Percentiles rank a stretch among this genome's conserved stretches.
phyloP scores from a whole-genome alignment of 2,888 invertebrate species.

The Eilema caniola region DNA sequence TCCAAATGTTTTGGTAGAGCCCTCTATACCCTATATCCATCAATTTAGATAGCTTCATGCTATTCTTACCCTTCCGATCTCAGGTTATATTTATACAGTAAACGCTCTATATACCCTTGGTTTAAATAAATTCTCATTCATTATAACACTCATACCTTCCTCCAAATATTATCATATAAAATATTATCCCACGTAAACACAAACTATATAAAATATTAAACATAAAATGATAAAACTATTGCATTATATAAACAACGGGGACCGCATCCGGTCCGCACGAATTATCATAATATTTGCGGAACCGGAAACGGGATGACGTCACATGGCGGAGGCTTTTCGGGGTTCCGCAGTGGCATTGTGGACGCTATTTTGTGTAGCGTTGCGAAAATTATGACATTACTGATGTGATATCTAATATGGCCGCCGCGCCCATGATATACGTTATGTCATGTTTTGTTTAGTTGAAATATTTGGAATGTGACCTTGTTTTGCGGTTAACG shows the following conservation, averaged over 20 bases:
- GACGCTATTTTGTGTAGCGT: constrained; percentile 40
- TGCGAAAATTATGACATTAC: constrained; percentile 18
- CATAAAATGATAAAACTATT: constrained; percentile 53
- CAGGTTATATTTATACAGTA: neutral
- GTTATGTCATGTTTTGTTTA: neutral
- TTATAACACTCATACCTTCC: constrained; percentile 6
- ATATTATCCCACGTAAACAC: constrained; percentile 18
- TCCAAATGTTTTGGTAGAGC: no score
- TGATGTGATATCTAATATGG: constrained; percentile 16
- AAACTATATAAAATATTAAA: constrained; percentile 38
- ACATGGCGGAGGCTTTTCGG: constrained; percentile 47
- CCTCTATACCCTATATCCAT: no score
- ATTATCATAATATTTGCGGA: constrained; percentile 64
- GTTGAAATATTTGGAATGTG: neutral
- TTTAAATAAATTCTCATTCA: neutral
- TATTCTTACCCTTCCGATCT: no score
- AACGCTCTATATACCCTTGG: neutral
- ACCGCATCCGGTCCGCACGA: constrained; percentile 47
- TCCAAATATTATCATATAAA: constrained; percentile 8
- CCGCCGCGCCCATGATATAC: neutral
- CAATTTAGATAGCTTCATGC: neutral
- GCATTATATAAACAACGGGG: constrained; percentile 46
- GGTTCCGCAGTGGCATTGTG: constrained; percentile 42
- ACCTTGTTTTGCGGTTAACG: neutral
- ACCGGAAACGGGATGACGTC: constrained; percentile 56